phyloP scores from a whole-genome alignment of 2,888 invertebrate species.

The Harpalus rubripes region DNA sequence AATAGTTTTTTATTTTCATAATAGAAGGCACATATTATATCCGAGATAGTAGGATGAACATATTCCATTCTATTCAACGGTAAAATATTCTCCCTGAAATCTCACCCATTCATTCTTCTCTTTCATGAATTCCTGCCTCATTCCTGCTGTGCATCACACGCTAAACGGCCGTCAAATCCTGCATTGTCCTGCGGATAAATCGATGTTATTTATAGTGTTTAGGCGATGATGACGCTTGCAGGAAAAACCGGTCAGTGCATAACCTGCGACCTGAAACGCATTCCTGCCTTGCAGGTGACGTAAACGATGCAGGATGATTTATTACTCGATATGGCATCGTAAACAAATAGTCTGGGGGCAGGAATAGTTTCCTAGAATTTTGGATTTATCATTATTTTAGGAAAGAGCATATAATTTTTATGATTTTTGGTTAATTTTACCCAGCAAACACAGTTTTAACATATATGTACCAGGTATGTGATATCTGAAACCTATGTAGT shows the following conservation, averaged over 20 bases:
- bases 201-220: constrained; percentile 63
- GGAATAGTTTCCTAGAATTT: not conserved
- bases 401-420: not conserved
- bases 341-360: not conserved
- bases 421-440: not conserved
- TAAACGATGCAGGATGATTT: not conserved
- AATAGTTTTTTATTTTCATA: too few species aligned
- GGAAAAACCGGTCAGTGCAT: constrained; percentile 17
- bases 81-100: not conserved
- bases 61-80: too few species aligned
- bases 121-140: not conserved
- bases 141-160: constrained; percentile 47
- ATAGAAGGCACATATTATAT: too few species aligned
- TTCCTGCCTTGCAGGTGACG: constrained; percentile 1
- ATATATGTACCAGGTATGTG: too few species aligned
- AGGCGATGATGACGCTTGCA: constrained; percentile 53
- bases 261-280: not conserved
- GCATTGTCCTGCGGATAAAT: constrained; percentile 54
- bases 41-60: too few species aligned
- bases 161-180: constrained; percentile 56
- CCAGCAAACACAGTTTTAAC: too few species aligned
- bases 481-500: too few species aligned
- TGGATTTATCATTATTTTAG: too few species aligned
- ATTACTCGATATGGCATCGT: not conserved
- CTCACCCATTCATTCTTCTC: not conserved